Conservation (phyloP, 2,113 vertebrate species). For the Hippopotamus amphibius region DNA sequence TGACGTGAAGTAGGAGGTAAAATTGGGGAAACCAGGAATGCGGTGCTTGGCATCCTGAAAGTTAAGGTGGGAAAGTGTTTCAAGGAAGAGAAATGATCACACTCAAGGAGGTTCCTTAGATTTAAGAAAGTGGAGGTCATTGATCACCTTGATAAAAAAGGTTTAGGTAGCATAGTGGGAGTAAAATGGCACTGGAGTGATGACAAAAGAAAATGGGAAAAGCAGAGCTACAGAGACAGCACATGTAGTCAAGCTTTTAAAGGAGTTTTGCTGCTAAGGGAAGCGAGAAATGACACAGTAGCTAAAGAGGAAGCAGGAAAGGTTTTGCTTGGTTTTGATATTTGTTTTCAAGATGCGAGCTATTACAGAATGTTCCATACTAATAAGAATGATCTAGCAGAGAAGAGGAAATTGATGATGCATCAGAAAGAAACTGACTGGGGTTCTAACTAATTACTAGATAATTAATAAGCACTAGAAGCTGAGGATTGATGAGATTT, state of each 20-base stretch:
- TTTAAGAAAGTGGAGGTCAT: neutral
- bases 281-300: neutral
- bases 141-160: neutral
- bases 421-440: neutral
- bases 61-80: neutral
- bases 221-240: neutral
- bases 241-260: neutral
- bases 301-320: neutral
- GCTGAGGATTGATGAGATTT: neutral
- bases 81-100: neutral
- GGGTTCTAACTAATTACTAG: neutral
- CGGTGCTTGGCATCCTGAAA: neutral
- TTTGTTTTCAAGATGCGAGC: neutral
- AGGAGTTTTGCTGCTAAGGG: neutral
- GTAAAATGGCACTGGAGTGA: neutral
- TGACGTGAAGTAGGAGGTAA: neutral
- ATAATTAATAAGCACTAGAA: neutral
- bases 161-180: neutral
- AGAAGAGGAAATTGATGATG: neutral
- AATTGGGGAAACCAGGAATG: neutral
- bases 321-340: neutral
- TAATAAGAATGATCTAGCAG: neutral
- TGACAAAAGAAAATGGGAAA: neutral
- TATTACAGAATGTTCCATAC: neutral
- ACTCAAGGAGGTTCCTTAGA: neutral